Percentiles rank a stretch among this genome's conserved stretches.
Evolutionary conservation across 2,888 invertebrate genomes (phyloP).

Genomic region (Agrotis ipsilon): DNA sequence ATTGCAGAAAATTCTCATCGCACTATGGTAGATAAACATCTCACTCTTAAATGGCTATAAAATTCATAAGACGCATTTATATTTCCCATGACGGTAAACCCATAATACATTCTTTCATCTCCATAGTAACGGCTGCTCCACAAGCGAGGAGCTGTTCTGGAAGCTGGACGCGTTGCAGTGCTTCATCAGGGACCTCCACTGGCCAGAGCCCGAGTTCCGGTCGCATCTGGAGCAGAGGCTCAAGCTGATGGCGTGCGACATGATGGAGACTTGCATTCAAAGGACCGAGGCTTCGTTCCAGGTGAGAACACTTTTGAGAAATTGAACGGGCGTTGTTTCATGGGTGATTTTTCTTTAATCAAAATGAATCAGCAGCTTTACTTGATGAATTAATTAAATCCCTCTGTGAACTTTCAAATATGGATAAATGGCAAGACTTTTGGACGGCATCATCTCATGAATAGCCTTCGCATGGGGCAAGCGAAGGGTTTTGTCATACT

Average conservation of each 20-base stretch:
- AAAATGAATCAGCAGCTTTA: too few relatives aligned
- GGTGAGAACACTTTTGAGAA: conserved; percentile 66
- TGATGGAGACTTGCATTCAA: conserved; percentile 99
- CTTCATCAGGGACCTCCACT: conserved; percentile 99
- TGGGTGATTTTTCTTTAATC: background rate
- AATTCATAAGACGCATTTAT: background rate
- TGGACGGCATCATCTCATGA: too few relatives aligned
- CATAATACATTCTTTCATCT: conserved; percentile 3
- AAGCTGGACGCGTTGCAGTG: conserved; percentile 99
- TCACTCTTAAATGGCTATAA: background rate
- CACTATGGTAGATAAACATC: background rate
- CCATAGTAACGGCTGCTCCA: conserved; percentile 97
- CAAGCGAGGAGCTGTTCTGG: conserved; percentile 99
- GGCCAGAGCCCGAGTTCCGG: conserved; percentile 99
- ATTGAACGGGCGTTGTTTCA: background rate
- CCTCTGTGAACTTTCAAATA: background rate
- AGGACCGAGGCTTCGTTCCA: conserved; percentile 96
- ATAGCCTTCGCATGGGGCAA: too few relatives aligned
- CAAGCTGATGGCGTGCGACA: conserved; percentile 99
- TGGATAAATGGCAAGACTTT: too few relatives aligned
- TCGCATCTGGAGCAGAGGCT: conserved; percentile 98
- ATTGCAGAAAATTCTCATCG: background rate
- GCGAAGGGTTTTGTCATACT: too few relatives aligned
- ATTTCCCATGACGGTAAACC: background rate
- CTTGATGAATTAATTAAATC: background rate